Base-by-base conservation (phyloP, 1,140 invertebrate genomes). In the Papilio machaon region DNA sequence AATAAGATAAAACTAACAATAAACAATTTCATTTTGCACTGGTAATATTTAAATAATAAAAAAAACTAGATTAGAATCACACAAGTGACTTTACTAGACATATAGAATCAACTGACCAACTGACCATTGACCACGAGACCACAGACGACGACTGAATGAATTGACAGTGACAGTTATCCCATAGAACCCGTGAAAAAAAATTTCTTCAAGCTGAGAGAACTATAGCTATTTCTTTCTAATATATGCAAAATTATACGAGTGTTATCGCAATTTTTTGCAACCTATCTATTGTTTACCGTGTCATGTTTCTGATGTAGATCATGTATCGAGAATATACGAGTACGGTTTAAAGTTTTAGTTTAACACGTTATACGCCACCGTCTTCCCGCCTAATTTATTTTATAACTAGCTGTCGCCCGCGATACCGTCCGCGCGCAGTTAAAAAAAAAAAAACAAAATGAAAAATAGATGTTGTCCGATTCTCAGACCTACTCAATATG, bases 1-100 rank as follows among this genome's bases (percentile, higher is more conserved):
- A 70, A 70, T 70, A 70, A 70, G 1, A 70, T 35, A 15, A 35
- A 70, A 70, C 11, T 17, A 17, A 70, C 7, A 15, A 70, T 70
- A 70, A 70, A 70, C 64, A 38, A 38, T 70, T 70, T 70, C 64
- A 70, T 70, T 70, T 2, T 70, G 0, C 30, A 70, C 64, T 38
- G 30, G 5, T 35, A 7, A 35, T 70, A 11, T 35, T 70, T 67
- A 67, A 67, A 70, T 70, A 1, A 35, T 7, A 70, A 15, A 60
- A 58, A 2, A 19, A 30, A 23, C 58, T 64, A 64, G 7, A 64
- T 23, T 64, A 67, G 10, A 30, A 67, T 54, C 3, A 35, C 60
- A 67, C 60, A 35, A 30, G 58, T 23, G 30, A 13, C 2, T 6
- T 17, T 13, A 5, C 11, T 1, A 30, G 23, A 70, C 11, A 23